Evolutionary conservation across 2,888 invertebrate genomes (phyloP).

Genomic region (Rotaria macrura): DNA sequence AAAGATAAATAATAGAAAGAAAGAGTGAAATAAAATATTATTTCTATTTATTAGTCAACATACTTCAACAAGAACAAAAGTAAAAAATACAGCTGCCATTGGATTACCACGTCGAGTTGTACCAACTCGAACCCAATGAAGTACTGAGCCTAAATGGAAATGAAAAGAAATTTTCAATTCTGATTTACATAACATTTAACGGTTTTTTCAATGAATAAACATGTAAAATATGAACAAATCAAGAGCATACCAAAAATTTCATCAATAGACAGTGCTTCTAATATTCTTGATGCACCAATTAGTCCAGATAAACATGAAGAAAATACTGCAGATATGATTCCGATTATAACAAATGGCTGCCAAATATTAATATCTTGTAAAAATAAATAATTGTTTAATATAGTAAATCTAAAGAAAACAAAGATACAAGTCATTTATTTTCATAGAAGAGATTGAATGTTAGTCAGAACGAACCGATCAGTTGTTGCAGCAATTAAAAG

Average conservation of each 20-base stretch:
- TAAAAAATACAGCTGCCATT: conserved; percentile 66
- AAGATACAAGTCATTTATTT: not conserved
- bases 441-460: conserved; percentile 39
- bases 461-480: conserved; percentile 55
- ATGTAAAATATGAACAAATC: no score
- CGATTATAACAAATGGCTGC: conserved; percentile 53
- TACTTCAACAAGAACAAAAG: conserved; percentile 74
- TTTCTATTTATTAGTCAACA: conserved; percentile 30
- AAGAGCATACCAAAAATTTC: conserved; percentile 69
- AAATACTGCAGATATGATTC: conserved; percentile 70
- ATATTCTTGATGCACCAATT: conserved; percentile 84
- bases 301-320: conserved; percentile 90
- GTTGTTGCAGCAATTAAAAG: conserved; percentile 66
- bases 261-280: conserved; percentile 88
- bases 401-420: conserved; percentile 40
- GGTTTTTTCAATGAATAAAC: no score
- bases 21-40: not conserved
- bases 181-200: not conserved
- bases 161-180: not conserved
- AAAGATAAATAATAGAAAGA: conserved; percentile 36
- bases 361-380: conserved; percentile 60
- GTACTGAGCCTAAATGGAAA: not conserved
- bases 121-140: not conserved
- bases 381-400: conserved; percentile 79
- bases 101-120: conserved; percentile 66